These are phyloP conservation scores for Erpornis zantholeuca DNA, from an alignment of 2,113 vertebrate species.

Conservation along the genomic window DNA sequence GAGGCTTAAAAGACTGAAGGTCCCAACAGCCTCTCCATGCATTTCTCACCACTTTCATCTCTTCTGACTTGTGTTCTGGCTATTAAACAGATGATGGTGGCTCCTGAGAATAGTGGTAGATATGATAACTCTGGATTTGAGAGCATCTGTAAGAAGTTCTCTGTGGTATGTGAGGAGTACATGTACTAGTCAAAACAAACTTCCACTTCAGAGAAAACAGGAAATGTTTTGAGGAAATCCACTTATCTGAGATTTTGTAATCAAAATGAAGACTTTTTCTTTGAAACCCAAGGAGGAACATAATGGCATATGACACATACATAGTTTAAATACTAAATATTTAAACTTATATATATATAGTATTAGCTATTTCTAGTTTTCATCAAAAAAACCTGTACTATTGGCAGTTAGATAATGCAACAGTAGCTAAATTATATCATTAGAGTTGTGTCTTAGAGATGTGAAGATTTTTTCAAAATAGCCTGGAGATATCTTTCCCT, in stretches of 20 bases:
- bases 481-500: not conserved
- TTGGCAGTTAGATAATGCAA: not conserved
- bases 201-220: not conserved
- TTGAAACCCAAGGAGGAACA: not conserved
- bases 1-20: not conserved
- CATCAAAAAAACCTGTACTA: not conserved
- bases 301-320: not conserved
- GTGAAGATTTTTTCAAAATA: not conserved
- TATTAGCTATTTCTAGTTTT: not conserved
- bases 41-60: not conserved
- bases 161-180: not conserved
- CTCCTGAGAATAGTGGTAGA: not conserved
- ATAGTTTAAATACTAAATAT: not conserved
- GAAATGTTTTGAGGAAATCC: not conserved
- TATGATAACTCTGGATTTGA: not conserved
- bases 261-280: not conserved
- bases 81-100: not conserved
- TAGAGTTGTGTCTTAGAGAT: not conserved
- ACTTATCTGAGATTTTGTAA: not conserved
- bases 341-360: not conserved
- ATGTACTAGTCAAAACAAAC: not conserved
- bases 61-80: not conserved
- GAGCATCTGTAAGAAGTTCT: not conserved
- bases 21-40: not conserved
- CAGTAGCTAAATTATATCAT: not conserved